phyloP scores from a whole-genome alignment of 2,888 invertebrate genomes.

The Flabesymbios commensalis region DNA sequence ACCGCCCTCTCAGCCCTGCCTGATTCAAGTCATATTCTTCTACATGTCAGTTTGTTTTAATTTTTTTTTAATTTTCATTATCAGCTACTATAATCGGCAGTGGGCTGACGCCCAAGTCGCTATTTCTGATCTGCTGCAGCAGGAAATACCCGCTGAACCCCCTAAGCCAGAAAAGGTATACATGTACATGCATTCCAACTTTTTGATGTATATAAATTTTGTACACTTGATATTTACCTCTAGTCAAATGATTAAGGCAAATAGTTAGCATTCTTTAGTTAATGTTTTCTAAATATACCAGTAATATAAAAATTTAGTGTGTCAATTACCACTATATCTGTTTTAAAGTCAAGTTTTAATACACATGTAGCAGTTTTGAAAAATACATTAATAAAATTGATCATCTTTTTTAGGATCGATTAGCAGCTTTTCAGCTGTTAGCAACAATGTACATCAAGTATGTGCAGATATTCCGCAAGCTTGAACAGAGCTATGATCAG shows the following conservation, averaged over 20 bases:
- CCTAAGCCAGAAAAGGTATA: slow-evolving; percentile 59
- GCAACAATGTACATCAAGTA: slow-evolving; percentile 77
- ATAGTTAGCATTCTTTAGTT: too few species aligned
- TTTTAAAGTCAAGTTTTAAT: not conserved
- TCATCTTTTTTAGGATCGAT: slow-evolving; percentile 55
- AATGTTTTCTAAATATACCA: not conserved
- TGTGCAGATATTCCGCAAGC: slow-evolving; percentile 73
- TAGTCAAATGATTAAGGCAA: too few species aligned
- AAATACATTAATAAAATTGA: too few species aligned
- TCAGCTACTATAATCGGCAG: slow-evolving; percentile 40
- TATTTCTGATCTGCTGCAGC: slow-evolving; percentile 56
- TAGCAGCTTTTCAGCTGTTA: slow-evolving; percentile 59
- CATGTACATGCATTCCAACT: not conserved
- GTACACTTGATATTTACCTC: too few species aligned
- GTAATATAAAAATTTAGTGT: not conserved
- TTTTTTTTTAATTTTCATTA: too few species aligned
- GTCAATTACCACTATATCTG: not conserved
- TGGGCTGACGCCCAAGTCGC: slow-evolving; percentile 60
- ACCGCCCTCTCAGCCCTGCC: too few species aligned
- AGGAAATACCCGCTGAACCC: slow-evolving; percentile 58
- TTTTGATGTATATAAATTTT: too few species aligned
- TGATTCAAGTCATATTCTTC: too few species aligned
- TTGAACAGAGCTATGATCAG: slow-evolving; percentile 86
- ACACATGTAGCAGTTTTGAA: not conserved
- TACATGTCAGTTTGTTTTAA: too few species aligned